Evolutionary conservation across 64 coral and sea anemone genomes (phyloP), one percentile per base, ranked within the genome.

Genomic region (Montipora sp.): DNA sequence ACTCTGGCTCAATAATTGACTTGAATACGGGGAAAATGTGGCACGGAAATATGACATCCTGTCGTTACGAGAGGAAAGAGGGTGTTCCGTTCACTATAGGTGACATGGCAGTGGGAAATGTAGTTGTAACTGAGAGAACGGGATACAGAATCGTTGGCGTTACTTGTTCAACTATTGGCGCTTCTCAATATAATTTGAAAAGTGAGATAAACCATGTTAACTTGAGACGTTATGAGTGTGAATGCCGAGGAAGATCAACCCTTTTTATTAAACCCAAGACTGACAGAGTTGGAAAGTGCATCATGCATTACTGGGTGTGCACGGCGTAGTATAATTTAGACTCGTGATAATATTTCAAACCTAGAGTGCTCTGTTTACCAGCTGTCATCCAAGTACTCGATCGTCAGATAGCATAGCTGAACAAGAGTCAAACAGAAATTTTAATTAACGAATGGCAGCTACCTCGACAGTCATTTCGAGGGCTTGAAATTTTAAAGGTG

Each of bases 281-380:
- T 2, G 8, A 4, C 7, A 83, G 66, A 9, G 2, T 1, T 5
- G 45, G 47, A 5, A 78, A 51, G n/a, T 88, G 83, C 23, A 71
- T 69, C 19, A 88, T 93, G 2, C 83, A 93, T 80, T 93, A 93
- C 61, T 93, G 91, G 91, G 48, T 83, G 1, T 93, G 91, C 18
- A 36, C 58, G 7, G 24, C 36, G 86, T 71, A 8, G 10, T 83
- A 47, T 8, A 57, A 57, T 8, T 71, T 67, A 71, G 24, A 43
- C 24, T 5, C 36, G 36, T 16, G 3, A 47, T 14, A 66, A 66
- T 70, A 23, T 63, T 63, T 63, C 3, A 15, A 15, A 3, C 60
- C 9, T 63, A 12, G 3, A 14, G 60, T 12, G 14, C 51, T 63
- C 60, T 63, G 60, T 63, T 63, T 63, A 63, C 0, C 60, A 15